Evolutionary conservation across 2,113 vertebrate species (phyloP), one percentile per base, ranked within the genome.

Genomic region (Channa maculata): DNA sequence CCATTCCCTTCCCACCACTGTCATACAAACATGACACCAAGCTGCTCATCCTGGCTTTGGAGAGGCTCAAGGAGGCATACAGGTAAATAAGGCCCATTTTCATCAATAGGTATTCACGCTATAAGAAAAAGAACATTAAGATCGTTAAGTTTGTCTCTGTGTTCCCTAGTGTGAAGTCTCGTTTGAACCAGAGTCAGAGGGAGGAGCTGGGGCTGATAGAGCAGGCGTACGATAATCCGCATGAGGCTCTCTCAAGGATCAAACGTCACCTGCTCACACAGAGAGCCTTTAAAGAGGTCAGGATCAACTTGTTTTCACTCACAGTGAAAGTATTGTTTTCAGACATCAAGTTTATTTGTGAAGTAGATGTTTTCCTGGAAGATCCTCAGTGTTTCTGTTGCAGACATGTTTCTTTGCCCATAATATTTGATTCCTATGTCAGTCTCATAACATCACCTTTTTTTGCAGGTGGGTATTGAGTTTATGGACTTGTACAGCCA

Each of bases 401-500:
- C 50, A 54, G 24, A 48, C 5, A 0, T 58, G 7, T 62, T 50
- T 71, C 13, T 24, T 54, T n/a, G 24, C 3, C 2, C 6, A 45
- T 45, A 6, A 37, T 24, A 33, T 66, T 70, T 0, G 4, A 14
- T 64, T 45, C 12, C 12, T 38, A 6, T 63, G 14, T 58, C 37
- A 64, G 46, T 53, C 13, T 65, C 7, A 39, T 12, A 65, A 55
- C 13, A 5, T 36, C 3, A 15, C 48, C 10, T n/a, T 59, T 34
- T 75, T 73, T 63, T 74, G 10, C 45, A 99, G 98, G 98, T 99
- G 64, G 98, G 98, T 55, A 99, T 99, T n/a, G 98, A 99, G 86
- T 99, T 99, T 90, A 99, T 99, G 98, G 98, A 99, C 91, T 93
- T 99, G 64, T 99, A 99, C 92, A 99, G 97, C 88, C 98, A 99